Conservation (phyloP, 2,888 invertebrate species). For the Cephus pygmeus region DNA sequence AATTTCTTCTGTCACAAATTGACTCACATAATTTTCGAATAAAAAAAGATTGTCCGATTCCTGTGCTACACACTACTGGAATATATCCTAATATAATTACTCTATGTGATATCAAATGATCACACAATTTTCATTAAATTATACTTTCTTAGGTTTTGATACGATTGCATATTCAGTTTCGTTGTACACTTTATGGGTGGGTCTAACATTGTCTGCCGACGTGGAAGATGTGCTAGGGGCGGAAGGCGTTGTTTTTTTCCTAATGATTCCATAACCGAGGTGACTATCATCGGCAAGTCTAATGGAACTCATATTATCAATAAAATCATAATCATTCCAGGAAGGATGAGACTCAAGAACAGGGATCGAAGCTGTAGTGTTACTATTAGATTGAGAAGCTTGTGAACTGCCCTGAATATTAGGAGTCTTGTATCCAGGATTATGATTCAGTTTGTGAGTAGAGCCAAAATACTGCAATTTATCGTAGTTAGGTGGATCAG, state of each 20-base stretch:
- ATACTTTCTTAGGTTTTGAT: conserved; percentile 87
- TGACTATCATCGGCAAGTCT: conserved; percentile 84
- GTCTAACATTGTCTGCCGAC: conserved; percentile 55
- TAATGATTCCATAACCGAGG: conserved; percentile 81
- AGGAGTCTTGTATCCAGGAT: conserved; percentile 77
- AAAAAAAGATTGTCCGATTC: background rate
- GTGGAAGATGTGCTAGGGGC: conserved; percentile 63
- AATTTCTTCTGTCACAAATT: background rate
- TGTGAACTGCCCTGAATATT: conserved; percentile 41
- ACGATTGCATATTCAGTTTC: conserved; percentile 85
- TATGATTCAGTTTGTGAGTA: conserved; percentile 75
- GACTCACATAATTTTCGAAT: background rate
- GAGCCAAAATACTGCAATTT: conserved; percentile 85
- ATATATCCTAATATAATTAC: background rate
- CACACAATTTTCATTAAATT: conserved; percentile 42
- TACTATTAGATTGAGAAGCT: conserved; percentile 30
- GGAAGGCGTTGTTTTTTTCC: conserved; percentile 68
- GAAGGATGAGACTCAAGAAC: conserved; percentile 51
- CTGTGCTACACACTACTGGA: background rate
- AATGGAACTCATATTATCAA: conserved; percentile 74
- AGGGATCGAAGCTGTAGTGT: conserved; percentile 31
- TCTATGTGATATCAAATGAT: background rate
- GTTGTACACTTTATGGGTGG: conserved; percentile 79
- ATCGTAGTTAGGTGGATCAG: conserved; percentile 74
- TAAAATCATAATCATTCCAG: conserved; percentile 83